Base-by-base conservation (phyloP, 2,888 invertebrate species). In the Keiferia lycopersicella region DNA sequence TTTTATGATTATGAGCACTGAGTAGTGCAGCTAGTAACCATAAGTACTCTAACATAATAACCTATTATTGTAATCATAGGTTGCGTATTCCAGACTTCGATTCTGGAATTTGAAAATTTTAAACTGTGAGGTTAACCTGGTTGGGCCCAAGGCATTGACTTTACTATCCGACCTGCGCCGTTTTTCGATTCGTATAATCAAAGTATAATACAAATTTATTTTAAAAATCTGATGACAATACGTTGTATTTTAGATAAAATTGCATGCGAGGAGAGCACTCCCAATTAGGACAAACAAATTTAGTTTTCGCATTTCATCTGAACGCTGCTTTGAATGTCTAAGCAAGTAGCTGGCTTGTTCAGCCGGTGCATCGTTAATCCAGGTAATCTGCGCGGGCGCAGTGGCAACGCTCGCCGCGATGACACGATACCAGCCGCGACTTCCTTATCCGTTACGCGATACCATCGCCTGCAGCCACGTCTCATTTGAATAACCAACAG, bases 391-490 rank as follows among this genome's bases (percentile, higher is more conserved):
- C 41, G 70, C 71, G 69, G 72, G 20, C 22, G 51, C 70, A 72
- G 75, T 78, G 75, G 77, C 78, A 74, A 72, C 77, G 74, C 72
- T 72, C 75, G 72, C 76, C 72, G 74, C 78, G 84, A 82, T 82
- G 83, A 80, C 80, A 86, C 77, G 87, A 87, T 86, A 84, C 74
- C 75, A 75, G 71, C 73, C 71, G 76, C 77, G 77, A 83, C 84
- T 88, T 85, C 87, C 88, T 86, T 87, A 88, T 87, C 86, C 87
- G 83, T 82, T 80, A 81, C 79, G 78, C 79, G 87, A 88, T 88
- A 81, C 75, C 77, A 88, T 88, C 88, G 68, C 73, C 74, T 74
- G 74, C 79, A 78, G 78, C 81, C 80, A 79, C 81, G 83, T 82
- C 85, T 85, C 80, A 89, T 88, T 89, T 88, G 81, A 88, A 90